Evolutionary conservation across 2,888 invertebrate species (phyloP), one percentile per base, ranked within the genome.

Genomic region (Sphaerolaimus hirsutus): DNA sequence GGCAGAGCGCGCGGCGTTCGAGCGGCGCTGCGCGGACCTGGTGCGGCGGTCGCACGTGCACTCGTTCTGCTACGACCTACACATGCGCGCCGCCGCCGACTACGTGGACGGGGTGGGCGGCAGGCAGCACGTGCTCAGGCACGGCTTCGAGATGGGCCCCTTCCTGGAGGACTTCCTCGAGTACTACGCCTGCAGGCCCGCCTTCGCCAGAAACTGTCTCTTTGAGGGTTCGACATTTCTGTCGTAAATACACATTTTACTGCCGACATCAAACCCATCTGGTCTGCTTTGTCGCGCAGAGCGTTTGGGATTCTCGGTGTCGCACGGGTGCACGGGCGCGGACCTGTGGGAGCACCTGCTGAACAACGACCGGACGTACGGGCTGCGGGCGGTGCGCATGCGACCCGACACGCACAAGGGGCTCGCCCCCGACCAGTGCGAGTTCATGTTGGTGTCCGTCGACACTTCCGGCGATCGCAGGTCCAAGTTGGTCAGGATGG

Each of bases 91-190:
- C 47, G 44, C 55, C 22, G 44, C 48, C 36, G 49, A 45, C 32
- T 56, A 57, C 41, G 46, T 56, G 41, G 51, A 54, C 2, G 50
- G 63, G 7, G 60, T 66, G 50, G 59, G 57, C 24, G 54, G 55
- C 14, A 75, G 74, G 37, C 79, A 78, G 61, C 77, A 79, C 60
- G n/a, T n/a, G n/a, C n/a, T n/a, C n/a, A n/a, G n/a, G n/a, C n/a
- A n/a, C n/a, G n/a, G n/a, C n/a, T n/a, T n/a, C n/a, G n/a, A n/a
- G n/a, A 67, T 79, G 4, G 74, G 75, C 24, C 73, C 75, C 52
- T 79, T 79, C 62, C 67, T 80, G 27, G 74, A 76, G 50, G 79
- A 80, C 61, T 80, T 80, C 59, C 71, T 76, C 50, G 75, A 76
- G 59, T 78, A 78, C 61, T 79, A 79, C 60, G 75, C 74, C 43